Evolutionary conservation across 2,888 invertebrate genomes (phyloP), one percentile per base, ranked within the genome.

Genomic region (Acanthoscelides obtectus): DNA sequence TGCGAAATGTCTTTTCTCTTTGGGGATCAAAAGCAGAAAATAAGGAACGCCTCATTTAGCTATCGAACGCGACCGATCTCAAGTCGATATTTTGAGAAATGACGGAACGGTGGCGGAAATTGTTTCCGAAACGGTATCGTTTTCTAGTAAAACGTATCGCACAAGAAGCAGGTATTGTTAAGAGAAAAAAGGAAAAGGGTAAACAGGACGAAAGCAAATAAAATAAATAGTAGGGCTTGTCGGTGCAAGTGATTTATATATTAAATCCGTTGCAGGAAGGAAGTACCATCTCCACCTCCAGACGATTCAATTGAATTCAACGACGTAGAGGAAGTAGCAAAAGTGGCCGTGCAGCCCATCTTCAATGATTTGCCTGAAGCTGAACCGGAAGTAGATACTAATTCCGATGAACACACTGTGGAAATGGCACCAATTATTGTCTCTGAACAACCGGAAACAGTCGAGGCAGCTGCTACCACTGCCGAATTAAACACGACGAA

Each of bases 191-290:
- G n/a, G n/a, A n/a, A n/a, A n/a, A n/a, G n/a, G n/a, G n/a, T n/a
- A n/a, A n/a, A n/a, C n/a, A n/a, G n/a, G n/a, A n/a, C n/a, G n/a
- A n/a, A n/a, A n/a, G n/a, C n/a, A n/a, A n/a, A n/a, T n/a, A n/a
- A n/a, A n/a, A n/a, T n/a, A n/a, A n/a, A n/a, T n/a, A n/a, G n/a
- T n/a, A n/a, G n/a, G n/a, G n/a, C n/a, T n/a, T n/a, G n/a, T n/a
- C n/a, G n/a, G n/a, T 20, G 21, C 19, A 3, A 70, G 69, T 17
- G 69, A 64, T 17, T 67, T 73, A 68, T 66, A 66, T 21, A 69
- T 64, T 22, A 70, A 70, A 21, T 72, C 45, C 45, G 6, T 45
- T 45, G 5, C 17, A 45, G 45, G 45, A 45, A 45, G 17, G 45
- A 45, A 12, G 45, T 45, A 45, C 45, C 45, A 1, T 45, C 45